phyloP scores from a whole-genome alignment of 2,888 invertebrate genomes.

The Anodontia alba region DNA sequence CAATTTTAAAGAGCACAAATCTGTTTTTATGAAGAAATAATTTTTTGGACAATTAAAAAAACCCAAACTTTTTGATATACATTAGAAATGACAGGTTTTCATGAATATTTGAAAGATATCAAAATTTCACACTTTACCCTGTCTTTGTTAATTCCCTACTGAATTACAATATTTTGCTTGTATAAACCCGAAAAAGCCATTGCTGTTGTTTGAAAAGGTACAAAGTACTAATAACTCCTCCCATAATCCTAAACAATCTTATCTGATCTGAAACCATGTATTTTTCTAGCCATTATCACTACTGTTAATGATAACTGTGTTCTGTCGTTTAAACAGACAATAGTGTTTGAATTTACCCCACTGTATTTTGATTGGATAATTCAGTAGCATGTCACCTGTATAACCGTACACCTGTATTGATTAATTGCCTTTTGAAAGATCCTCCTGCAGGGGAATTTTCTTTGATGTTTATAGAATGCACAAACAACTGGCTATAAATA shows the following conservation, averaged over 20 bases:
- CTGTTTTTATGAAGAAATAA: too few relatives aligned
- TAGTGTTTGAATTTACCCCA: slow-evolving; percentile 11
- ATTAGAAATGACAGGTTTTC: too few relatives aligned
- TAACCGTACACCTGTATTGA: slow-evolving; percentile 1
- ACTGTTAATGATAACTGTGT: neutral
- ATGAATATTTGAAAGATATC: too few relatives aligned
- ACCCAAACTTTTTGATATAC: too few relatives aligned
- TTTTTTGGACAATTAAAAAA: too few relatives aligned
- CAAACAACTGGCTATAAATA: too few relatives aligned
- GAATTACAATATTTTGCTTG: neutral
- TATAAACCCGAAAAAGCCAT: neutral
- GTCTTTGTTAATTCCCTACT: neutral
- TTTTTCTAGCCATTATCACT: slow-evolving; percentile 6
- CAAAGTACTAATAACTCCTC: neutral
- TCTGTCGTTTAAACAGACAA: neutral
- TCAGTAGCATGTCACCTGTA: neutral
- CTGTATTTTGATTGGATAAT: neutral
- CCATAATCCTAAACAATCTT: slow-evolving; percentile 1
- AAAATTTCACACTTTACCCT: neutral
- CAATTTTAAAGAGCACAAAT: too few relatives aligned
- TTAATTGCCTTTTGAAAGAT: neutral
- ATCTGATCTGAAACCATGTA: neutral
- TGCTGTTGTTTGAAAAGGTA: neutral
- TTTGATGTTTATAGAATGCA: neutral
- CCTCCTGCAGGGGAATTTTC: neutral